Evolutionary conservation across 2,797 vertebrate genomes (phyloP).

Genomic region (Danio tinwini): DNA sequence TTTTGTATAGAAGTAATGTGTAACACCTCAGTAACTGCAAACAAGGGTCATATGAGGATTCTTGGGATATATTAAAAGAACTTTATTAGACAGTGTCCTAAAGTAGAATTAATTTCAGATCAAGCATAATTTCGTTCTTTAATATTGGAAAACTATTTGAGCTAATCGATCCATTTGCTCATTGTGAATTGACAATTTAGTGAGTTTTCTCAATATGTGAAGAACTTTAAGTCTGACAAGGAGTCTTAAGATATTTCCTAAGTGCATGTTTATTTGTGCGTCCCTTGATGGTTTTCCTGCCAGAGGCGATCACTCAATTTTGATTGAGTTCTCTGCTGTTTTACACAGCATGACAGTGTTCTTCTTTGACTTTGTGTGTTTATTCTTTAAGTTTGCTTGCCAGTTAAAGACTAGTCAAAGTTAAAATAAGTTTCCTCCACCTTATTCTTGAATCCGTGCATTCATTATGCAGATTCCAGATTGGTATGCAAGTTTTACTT

Average conservation of each 20-base stretch:
- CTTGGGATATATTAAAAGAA: neutral
- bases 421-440: neutral
- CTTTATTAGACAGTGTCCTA: too few species aligned
- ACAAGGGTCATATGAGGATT: constrained; percentile 1
- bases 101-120: too few species aligned
- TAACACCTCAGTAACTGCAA: neutral
- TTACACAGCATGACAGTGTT: neutral
- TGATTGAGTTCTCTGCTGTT: neutral
- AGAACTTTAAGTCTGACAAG: neutral
- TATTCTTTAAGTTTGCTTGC: neutral
- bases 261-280: neutral
- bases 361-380: neutral
- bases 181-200: neutral
- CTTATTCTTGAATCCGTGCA: neutral
- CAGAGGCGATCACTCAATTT: neutral
- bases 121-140: too few species aligned
- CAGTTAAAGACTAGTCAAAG: neutral
- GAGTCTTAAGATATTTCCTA: neutral
- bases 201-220: neutral
- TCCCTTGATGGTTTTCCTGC: neutral
- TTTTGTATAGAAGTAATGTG: constrained; percentile 1
- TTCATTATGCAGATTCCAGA: neutral
- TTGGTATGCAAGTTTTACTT: neutral
- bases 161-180: too few species aligned
- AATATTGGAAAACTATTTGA: too few species aligned